phyloP scores from a whole-genome alignment of 2,797 vertebrate species.

The Todus mexicanus region DNA sequence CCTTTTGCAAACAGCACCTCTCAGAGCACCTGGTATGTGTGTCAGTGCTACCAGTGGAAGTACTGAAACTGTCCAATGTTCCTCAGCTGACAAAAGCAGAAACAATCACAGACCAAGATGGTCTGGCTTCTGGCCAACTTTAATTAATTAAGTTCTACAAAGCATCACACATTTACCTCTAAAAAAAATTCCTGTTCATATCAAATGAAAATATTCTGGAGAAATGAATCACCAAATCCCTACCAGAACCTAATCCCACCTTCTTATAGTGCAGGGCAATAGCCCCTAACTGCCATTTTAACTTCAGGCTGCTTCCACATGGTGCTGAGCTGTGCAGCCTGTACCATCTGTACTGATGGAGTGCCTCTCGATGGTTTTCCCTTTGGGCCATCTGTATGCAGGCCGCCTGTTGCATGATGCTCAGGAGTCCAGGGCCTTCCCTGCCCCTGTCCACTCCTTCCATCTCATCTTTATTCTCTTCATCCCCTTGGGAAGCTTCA shows the following conservation, averaged over 20 bases:
- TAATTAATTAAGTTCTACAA: slow-evolving; percentile 22
- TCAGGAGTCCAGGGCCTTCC: neutral
- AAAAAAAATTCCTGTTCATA: neutral
- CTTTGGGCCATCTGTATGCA: neutral
- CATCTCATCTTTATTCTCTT: neutral
- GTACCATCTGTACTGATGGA: neutral
- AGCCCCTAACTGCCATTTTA: neutral
- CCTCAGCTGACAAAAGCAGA: neutral
- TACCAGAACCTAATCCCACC: neutral
- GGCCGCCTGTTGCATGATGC: neutral
- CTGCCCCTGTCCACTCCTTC: neutral
- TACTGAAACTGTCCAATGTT: neutral
- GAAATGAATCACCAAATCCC: neutral
- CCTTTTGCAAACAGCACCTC: neutral
- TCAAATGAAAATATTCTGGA: neutral
- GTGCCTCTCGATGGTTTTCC: neutral
- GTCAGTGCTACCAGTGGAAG: neutral
- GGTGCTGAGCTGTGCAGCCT: neutral
- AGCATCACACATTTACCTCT: neutral
- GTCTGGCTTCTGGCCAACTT: neutral
- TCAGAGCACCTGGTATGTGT: neutral
- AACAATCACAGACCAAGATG: neutral
- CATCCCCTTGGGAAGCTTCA: neutral
- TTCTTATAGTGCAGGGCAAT: neutral
- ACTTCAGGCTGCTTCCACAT: neutral